Evolutionary conservation across 1,140 invertebrate species (phyloP), one percentile per base, ranked within the genome.

Genomic region (Odontomachus brunneus): DNA sequence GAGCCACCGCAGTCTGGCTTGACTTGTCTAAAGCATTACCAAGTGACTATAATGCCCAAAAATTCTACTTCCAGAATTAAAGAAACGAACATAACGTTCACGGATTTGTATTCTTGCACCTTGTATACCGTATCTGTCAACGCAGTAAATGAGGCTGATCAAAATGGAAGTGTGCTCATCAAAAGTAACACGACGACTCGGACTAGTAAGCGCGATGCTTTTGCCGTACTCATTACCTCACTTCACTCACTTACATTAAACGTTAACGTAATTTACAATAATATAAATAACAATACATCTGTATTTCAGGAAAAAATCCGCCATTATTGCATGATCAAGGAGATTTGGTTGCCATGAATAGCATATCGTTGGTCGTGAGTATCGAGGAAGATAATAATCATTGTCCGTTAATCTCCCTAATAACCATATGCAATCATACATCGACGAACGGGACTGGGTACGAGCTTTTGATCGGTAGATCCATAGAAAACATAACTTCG

Each of bases 1-100:
- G 14, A 88, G n/a, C 59, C 74, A 4, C 91, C 92, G 24, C 12
- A 73, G 53, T 29, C 65, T 0, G 91, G 84, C 15, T 49, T 65
- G 1, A 73, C 48, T 7, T 93, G 92, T 59, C 67, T 92, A 9
- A 82, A 88, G 53, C 29, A 85, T 48, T 93, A 93, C 76, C 75
- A 63, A 59, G 49, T 93, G n/a, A 89, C 33, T 29, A 33, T 87
- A 55, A 38, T 82, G 9, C 29, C 60, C 26, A 59, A 51, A 11
- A 66, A 19, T 3, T 84, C 7, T 0, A 83, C 3, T 3, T 17
- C 14, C 11, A 2, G 9, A 48, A 87, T 81, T 7, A 63, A 26
- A 38, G 59, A 75, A 22, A 91, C 84, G 19, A 83, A 55, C 24
- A 67, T 86, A 26, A 73, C 38, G 19, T 78, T 92, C 53, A 7